Evolutionary conservation across 2,888 invertebrate genomes (phyloP), one percentile per base, ranked within the genome.

Genomic region (Drosophila setosimentum): DNA sequence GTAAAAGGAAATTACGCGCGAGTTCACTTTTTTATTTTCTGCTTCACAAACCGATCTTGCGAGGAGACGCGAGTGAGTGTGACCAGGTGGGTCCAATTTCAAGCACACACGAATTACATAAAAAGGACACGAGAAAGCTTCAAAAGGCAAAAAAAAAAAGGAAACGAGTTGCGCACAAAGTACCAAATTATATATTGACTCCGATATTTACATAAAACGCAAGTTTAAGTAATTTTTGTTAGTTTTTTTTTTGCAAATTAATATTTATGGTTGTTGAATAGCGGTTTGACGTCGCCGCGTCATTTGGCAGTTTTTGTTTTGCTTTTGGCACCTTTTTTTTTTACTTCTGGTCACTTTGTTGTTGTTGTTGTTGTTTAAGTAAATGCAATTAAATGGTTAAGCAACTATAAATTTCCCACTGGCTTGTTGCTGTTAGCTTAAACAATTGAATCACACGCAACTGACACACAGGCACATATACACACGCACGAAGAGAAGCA

Each of bases 361-460:
- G 18, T 42, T 50, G 27, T 53, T 29, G 42, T 45, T 60, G 21
- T 55, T 59, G 57, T 51, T 75, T 53, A 54, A 65, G 53, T 68
- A 55, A 75, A 40, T 75, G 74, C 55, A 73, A 73, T 79, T 65
- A 69, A 67, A 64, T 66, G 48, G 51, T 61, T 72, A 59, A 51
- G 65, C 70, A 70, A 62, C 74, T 35, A 73, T 29, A 70, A 78
- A 50, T 58, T 72, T 32, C 67, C 65, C 62, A 49, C 42, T 67
- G 64, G 61, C 61, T 65, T 65, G 67, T 67, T 50, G 63, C 54
- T 65, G 61, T 68, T 79, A 82, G 83, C 76, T 80, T 81, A 83
- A 81, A 81, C 81, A 81, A 81, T 76, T 80, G 79, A 82, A 80
- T 69, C 69, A 68, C 82, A 74, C 78, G 76, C 70, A 78, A 76